A percentile compares a stretch with the other conserved stretches of the same genome.
phyloP scores from a whole-genome alignment of 2,113 vertebrate genomes.

The Phocoena sinus region DNA sequence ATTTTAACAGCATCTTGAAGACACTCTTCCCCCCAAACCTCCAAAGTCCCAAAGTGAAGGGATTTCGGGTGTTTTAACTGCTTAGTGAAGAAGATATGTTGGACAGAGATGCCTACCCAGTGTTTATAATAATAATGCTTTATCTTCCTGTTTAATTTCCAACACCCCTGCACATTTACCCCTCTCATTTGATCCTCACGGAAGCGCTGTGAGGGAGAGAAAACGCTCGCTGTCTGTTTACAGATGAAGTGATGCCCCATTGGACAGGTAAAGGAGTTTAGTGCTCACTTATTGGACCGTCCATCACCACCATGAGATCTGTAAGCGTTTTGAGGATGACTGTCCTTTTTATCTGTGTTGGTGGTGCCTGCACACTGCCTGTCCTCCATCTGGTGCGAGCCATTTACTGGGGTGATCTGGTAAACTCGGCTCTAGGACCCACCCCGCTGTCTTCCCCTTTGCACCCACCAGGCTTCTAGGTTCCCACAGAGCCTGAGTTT shows the following conservation, averaged over 20 bases:
- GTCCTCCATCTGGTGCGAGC: fast-evolving
- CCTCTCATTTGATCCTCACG: not conserved
- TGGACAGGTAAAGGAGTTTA: not conserved
- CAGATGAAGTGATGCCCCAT: fast-evolving
- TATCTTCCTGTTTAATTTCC: not conserved
- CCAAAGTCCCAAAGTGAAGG: not conserved
- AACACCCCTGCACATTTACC: fast-evolving
- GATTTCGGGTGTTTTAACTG: not conserved
- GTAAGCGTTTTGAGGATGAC: not conserved
- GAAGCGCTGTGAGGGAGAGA: not conserved
- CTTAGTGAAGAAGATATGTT: not conserved
- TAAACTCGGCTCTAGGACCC: not conserved
- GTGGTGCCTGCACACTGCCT: no score
- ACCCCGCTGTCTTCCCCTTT: fast-evolving
- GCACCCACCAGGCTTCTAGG: no score
- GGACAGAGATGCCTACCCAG: not conserved
- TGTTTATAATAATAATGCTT: not conserved
- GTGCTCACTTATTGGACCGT: not conserved
- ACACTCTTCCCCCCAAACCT: not conserved
- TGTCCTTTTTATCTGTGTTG: not conserved
- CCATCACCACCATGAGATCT: fast-evolving
- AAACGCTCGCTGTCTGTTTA: not conserved
- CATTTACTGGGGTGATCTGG: not conserved
- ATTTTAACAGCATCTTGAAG: not conserved
- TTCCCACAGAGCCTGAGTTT: not conserved